These are phyloP conservation scores for Hoplias malabaricus DNA, from an alignment of 2,113 vertebrate genomes.

Conservation along the genomic window DNA sequence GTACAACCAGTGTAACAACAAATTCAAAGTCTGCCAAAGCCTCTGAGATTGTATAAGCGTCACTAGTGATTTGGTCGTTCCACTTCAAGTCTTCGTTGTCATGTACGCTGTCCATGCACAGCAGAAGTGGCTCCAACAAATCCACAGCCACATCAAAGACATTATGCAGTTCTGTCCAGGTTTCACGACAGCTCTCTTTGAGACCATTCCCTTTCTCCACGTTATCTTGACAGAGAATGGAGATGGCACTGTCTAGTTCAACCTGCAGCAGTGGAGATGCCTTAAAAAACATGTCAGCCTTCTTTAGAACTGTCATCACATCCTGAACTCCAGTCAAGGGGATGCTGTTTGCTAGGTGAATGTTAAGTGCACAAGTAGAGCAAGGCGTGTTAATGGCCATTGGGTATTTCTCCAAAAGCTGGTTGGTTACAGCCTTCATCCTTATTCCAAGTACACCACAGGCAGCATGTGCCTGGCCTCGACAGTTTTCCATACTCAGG, in stretches of 20 bases:
- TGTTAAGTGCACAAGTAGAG: constrained; percentile 83
- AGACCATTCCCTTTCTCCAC: constrained; percentile 78
- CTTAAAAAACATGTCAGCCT: constrained; percentile 81
- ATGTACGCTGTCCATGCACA: constrained; percentile 86
- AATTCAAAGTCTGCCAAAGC: constrained; percentile 90
- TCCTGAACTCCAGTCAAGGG: constrained; percentile 80
- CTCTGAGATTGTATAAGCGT: constrained; percentile 83
- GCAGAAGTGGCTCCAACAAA: constrained; percentile 82
- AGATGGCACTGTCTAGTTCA: constrained; percentile 84
- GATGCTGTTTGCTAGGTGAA: constrained; percentile 81
- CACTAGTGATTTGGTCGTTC: constrained; percentile 74
- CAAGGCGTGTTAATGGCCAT: constrained; percentile 78
- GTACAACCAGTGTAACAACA: constrained; percentile 82
- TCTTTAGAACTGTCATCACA: constrained; percentile 82
- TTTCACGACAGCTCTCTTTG: constrained; percentile 77
- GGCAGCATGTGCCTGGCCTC: constrained; percentile 85
- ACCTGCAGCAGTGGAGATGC: constrained; percentile 73
- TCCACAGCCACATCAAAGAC: constrained; percentile 85
- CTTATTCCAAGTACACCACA: constrained; percentile 80
- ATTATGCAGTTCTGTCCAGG: constrained; percentile 83
- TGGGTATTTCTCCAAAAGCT: constrained; percentile 84
- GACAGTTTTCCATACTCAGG: constrained; percentile 87
- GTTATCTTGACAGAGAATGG: constrained; percentile 79
- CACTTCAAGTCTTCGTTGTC: constrained; percentile 83
- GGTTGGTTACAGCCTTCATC: constrained; percentile 82